These are phyloP conservation scores for Avahi laniger DNA, from an alignment of 2,797 vertebrate genomes.

Conservation along the genomic window DNA sequence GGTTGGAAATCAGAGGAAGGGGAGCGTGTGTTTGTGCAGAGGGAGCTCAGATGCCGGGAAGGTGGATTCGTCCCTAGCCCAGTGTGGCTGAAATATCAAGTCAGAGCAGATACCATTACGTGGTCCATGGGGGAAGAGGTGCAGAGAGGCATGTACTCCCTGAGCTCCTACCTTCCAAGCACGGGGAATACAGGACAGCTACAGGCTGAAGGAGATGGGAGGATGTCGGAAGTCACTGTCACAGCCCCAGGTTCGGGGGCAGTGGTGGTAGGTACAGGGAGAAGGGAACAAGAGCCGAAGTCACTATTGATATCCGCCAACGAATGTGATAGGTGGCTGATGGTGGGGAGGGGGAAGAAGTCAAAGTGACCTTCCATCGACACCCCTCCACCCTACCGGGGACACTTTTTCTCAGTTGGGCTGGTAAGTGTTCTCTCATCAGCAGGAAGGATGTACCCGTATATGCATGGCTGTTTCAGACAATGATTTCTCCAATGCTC, in stretches of 20 bases:
- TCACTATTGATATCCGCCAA: not conserved
- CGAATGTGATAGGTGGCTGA: not conserved
- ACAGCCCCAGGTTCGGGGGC: not conserved
- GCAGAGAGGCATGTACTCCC: not conserved
- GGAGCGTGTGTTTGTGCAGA: not conserved
- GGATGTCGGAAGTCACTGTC: not conserved
- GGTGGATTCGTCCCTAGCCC: fast-evolving
- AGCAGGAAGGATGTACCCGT: not conserved
- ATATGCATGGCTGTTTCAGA: not conserved
- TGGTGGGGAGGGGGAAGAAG: fast-evolving
- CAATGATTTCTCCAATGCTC: not conserved
- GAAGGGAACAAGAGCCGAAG: not conserved
- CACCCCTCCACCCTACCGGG: not conserved
- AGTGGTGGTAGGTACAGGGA: not conserved
- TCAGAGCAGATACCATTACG: not conserved
- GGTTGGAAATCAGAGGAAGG: not conserved
- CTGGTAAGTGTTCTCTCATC: fast-evolving
- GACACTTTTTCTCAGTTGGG: not conserved
- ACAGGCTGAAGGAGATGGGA: not conserved
- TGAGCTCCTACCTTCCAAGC: not conserved
- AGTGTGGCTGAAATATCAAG: not conserved
- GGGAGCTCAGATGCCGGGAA: not conserved
- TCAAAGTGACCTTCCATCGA: not conserved
- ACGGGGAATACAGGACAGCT: not conserved
- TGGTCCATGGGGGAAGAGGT: not conserved